Base-by-base conservation (phyloP, 1,140 invertebrate species). In the Agrypnia vestita region DNA sequence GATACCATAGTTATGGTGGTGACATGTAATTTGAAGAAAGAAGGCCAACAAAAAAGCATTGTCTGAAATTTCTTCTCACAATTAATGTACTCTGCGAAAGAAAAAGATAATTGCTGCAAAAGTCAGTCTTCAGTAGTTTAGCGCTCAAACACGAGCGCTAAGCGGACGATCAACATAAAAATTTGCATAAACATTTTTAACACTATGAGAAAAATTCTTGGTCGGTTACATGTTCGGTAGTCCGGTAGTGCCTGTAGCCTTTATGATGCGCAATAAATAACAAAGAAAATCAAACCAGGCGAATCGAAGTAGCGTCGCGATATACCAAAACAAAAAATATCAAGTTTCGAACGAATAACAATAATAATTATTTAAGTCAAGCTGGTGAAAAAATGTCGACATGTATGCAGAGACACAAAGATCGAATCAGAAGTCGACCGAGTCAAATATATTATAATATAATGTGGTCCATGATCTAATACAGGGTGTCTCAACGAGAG, bases 391-490 rank as follows among this genome's bases (percentile, higher is more conserved):
- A 64, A 64, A 43, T 13, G 4, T 17, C n/a, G 25, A 35, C 19
- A 64, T 35, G 61, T n/a, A 11, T 9, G 9, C 12, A 59, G 12
- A 59, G 19, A 64, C 0, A n/a, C 10, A n/a, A 12, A 64, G 35
- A 35, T n/a, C n/a, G n/a, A n/a, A n/a, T n/a, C 19, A 64, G 11
- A 35, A 35, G 19, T 25, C 61, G 61, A 13, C 25, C 9, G 25
- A 19, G 25, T 59, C 17, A 21, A 62, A 25, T 19, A n/a, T 19
- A 61, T 11, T 21, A 6, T 4, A 61, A 61, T 7, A 67, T 43
- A 67, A 67, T 67, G 62, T 46, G 12, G 43, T 35, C 43, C 43
- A 46, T n/a, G n/a, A n/a, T n/a, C n/a, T n/a, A n/a, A n/a, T n/a
- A n/a, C n/a, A n/a, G n/a, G n/a, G n/a, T n/a, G n/a, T n/a, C n/a